A percentile compares a stretch with the other conserved stretches of the same genome.
Conservation (phyloP, 2,797 vertebrate species). For the Brachymystax lenok region DNA sequence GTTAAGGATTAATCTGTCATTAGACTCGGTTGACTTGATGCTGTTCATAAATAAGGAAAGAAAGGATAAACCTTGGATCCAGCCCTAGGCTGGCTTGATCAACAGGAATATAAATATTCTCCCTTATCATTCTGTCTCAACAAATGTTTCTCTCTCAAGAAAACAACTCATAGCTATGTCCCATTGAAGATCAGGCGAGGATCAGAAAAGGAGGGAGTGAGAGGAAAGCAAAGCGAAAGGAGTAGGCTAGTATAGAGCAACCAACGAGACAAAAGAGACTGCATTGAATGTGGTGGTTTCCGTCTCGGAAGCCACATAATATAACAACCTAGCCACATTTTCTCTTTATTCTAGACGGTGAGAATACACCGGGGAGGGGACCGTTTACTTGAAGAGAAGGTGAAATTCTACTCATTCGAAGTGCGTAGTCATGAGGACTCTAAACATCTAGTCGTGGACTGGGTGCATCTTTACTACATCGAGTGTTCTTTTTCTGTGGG, state of each 20-base stretch:
- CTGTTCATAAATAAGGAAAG: not conserved
- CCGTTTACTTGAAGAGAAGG: constrained; percentile 22
- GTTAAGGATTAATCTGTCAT: not conserved
- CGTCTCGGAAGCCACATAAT: constrained; percentile 63
- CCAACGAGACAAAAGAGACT: constrained; percentile 79
- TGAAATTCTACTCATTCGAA: constrained; percentile 46
- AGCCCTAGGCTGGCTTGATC: not conserved
- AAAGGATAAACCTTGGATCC: not conserved
- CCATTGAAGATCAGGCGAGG: constrained; percentile 69
- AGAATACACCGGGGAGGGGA: constrained; percentile 45
- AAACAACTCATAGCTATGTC: constrained; percentile 69
- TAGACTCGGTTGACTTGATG: not conserved
- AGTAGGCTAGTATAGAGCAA: constrained; percentile 58
- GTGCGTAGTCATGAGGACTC: constrained; percentile 57
- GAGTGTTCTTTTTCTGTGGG: constrained; percentile 51
- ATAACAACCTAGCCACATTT: constrained; percentile 61
- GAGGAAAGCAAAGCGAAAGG: constrained; percentile 61
- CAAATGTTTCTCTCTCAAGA: constrained; percentile 43
- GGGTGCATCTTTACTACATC: constrained; percentile 58
- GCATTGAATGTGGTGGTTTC: constrained; percentile 71
- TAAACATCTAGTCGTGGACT: constrained; percentile 40
- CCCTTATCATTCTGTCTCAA: constrained; percentile 1
- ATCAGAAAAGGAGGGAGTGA: constrained; percentile 50
- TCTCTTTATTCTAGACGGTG: constrained; percentile 35
- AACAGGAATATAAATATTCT: not conserved